Conservation (phyloP, 2,888 invertebrate genomes). For the Malthinus flaveolus region DNA sequence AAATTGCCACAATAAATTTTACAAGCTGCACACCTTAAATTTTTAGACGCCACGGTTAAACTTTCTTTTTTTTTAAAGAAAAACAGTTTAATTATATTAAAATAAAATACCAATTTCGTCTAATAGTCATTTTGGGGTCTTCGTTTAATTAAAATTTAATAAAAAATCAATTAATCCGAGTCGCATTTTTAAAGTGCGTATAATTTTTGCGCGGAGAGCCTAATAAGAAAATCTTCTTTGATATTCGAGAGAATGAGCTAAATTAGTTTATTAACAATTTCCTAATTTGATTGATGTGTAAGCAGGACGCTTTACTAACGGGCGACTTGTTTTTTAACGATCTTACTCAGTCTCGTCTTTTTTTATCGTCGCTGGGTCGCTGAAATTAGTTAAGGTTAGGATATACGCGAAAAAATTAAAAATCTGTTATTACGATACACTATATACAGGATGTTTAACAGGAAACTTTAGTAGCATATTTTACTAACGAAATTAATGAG, state of each 20-base stretch:
- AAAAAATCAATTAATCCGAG: background rate
- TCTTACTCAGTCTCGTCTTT: no score
- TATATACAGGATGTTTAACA: background rate
- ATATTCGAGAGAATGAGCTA: conserved; percentile 9
- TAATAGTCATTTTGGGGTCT: background rate
- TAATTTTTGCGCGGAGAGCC: conserved; percentile 9
- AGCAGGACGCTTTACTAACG: conserved; percentile 3
- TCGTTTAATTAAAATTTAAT: background rate
- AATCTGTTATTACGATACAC: background rate
- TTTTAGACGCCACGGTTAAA: background rate
- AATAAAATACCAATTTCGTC: background rate
- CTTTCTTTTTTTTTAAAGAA: no score
- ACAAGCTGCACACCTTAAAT: background rate
- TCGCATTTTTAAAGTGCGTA: background rate
- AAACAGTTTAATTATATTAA: conserved; percentile 7
- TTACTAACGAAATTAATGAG: no score
- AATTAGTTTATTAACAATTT: conserved; percentile 28
- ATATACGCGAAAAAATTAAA: conserved; percentile 2
- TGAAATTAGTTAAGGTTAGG: no score
- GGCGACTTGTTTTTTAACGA: background rate
- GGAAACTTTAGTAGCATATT: no score
- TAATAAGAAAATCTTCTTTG: conserved; percentile 12
- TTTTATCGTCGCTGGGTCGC: no score
- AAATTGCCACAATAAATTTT: conserved; percentile 15
- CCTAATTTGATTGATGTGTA: conserved; percentile 23